These are phyloP conservation scores for Tylochromis polylepis DNA, from an alignment of 2,113 vertebrate species.

Conservation along the genomic window DNA sequence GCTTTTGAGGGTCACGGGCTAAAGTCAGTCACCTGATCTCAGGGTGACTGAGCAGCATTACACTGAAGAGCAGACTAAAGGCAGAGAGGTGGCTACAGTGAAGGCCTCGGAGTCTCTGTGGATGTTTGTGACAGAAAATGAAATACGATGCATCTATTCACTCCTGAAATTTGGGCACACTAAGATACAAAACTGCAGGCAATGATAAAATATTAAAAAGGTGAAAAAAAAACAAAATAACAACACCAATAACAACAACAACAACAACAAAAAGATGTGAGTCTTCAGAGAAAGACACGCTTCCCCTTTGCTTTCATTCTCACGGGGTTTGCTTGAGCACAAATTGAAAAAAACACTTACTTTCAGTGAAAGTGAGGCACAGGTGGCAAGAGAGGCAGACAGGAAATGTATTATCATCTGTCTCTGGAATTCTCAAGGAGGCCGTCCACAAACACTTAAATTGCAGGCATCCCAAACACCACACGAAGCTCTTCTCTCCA, in stretches of 20 bases:
- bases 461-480: neutral
- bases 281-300: neutral
- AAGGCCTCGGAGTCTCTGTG: neutral
- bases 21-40: neutral
- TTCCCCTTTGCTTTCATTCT: neutral
- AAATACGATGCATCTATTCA: accelerated
- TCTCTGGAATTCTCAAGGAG: neutral
- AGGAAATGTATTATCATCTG: neutral
- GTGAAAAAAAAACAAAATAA: neutral
- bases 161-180: neutral
- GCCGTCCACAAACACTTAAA: neutral
- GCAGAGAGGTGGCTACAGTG: neutral
- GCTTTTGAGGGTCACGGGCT: neutral
- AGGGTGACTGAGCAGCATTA: neutral
- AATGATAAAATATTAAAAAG: neutral
- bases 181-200: neutral
- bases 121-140: neutral
- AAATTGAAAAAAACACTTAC: neutral
- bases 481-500: neutral
- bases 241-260: neutral
- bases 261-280: neutral
- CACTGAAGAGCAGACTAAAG: neutral
- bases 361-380: neutral
- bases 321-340: neutral
- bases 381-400: neutral